Percentiles rank a stretch among this genome's conserved stretches.
Conservation (phyloP, 2,797 vertebrate species). For the Paguma larvata region DNA sequence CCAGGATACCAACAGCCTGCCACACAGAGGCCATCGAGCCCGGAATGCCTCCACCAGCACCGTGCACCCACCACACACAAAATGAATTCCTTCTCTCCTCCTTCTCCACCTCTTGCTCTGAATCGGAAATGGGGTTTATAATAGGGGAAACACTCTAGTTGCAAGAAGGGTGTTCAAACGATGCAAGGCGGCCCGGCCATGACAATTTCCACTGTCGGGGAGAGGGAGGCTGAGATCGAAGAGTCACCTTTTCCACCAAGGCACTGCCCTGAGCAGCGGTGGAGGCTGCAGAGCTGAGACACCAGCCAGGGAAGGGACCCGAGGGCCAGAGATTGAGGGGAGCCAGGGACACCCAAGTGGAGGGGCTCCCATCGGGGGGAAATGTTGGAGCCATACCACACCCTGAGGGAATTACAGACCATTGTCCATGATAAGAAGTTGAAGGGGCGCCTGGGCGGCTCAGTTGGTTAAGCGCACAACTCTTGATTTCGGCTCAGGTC, state of each 20-base stretch:
- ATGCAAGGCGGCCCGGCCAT: not conserved
- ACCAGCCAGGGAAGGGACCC: not conserved
- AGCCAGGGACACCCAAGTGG: not conserved
- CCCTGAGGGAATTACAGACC: too few relatives aligned
- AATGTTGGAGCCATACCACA: not conserved
- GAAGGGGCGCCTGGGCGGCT: too few relatives aligned
- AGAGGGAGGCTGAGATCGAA: not conserved
- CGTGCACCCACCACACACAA: too few relatives aligned
- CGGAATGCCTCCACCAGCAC: rapidly evolving
- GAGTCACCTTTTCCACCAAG: not conserved
- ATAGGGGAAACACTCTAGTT: not conserved
- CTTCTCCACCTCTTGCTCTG: not conserved
- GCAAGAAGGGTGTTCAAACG: not conserved
- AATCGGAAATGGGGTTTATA: not conserved
- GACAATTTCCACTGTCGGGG: not conserved
- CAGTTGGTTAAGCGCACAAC: too few relatives aligned
- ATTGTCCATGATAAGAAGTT: not conserved
- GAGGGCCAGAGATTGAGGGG: not conserved
- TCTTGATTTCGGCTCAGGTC: too few relatives aligned
- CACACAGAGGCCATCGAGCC: too few relatives aligned
- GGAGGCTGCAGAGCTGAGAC: not conserved
- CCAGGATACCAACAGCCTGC: too few relatives aligned
- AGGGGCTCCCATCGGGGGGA: not conserved
- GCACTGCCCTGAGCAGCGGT: not conserved
- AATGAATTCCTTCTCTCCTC: not conserved